phyloP scores from a whole-genome alignment of 2,797 vertebrate genomes.

The Epinephelus awoara region DNA sequence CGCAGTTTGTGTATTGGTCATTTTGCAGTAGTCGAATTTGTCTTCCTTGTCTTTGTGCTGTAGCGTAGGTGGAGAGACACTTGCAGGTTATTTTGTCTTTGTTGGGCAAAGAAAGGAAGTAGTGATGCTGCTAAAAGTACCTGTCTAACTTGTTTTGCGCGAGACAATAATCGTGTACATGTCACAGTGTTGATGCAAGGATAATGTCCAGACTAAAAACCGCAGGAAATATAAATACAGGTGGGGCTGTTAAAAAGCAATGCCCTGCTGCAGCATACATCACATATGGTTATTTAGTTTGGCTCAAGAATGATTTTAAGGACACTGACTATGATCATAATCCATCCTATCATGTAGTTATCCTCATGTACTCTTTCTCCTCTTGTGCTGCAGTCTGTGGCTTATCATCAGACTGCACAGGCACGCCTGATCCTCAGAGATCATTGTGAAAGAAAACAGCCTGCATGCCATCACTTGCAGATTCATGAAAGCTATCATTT shows the following conservation, averaged over 20 bases:
- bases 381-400: background rate
- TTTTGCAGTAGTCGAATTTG: background rate
- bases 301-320: background rate
- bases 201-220: background rate
- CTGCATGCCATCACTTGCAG: background rate
- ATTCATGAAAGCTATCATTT: background rate
- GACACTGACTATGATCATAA: background rate
- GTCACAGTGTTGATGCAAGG: background rate
- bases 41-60: background rate
- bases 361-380: background rate
- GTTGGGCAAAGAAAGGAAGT: background rate
- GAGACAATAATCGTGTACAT: background rate
- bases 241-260: background rate
- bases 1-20: background rate
- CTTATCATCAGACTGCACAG: background rate
- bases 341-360: background rate
- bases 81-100: background rate
- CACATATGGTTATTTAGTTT: background rate
- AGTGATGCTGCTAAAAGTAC: background rate
- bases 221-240: constrained; percentile 3
- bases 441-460: background rate
- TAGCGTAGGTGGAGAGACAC: background rate
- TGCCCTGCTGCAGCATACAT: background rate
- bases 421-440: constrained; percentile 21
- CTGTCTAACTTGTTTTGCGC: constrained; percentile 35